These are phyloP conservation scores for Campoletis raptor DNA, from an alignment of 2,888 invertebrate genomes.

Conservation along the genomic window DNA sequence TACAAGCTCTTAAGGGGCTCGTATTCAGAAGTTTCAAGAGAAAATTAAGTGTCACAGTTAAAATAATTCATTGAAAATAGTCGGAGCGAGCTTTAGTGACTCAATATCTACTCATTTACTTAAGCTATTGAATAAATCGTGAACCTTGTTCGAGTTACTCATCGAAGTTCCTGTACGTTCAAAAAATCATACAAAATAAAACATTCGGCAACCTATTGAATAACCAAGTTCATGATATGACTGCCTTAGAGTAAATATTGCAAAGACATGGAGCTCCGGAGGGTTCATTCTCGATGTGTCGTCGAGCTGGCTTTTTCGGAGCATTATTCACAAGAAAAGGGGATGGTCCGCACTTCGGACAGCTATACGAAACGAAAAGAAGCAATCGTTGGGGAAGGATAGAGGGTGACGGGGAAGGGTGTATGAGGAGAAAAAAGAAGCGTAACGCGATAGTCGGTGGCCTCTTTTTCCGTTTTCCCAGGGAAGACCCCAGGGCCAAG, in stretches of 20 bases:
- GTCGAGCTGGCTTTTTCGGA: conserved; percentile 42
- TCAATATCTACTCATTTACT: not conserved
- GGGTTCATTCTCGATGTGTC: conserved; percentile 41
- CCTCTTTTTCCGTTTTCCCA: conserved; percentile 63
- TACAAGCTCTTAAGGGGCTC: not conserved
- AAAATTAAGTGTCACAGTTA: not conserved
- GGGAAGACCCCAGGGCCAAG: conserved; percentile 58
- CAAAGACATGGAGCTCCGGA: conserved; percentile 19
- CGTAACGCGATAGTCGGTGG: conserved; percentile 50
- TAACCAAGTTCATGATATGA: conserved; percentile 36
- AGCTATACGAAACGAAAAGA: conserved; percentile 47
- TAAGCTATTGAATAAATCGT: not conserved
- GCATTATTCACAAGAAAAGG: conserved; percentile 56
- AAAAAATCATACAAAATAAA: not conserved
- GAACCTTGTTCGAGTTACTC: not conserved
- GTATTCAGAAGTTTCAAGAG: not conserved
- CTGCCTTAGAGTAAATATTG: conserved; percentile 46
- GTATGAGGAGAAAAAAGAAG: conserved; percentile 39
- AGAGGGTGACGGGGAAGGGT: not conserved
- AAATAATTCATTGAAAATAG: not conserved
- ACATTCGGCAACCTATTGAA: not conserved
- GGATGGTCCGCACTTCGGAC: conserved; percentile 49
- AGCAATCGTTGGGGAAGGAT: conserved; percentile 32
- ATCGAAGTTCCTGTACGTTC: not conserved
- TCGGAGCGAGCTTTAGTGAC: not conserved